Conservation (phyloP, 2,113 vertebrate genomes). For the Hemiscyllium ocellatum region DNA sequence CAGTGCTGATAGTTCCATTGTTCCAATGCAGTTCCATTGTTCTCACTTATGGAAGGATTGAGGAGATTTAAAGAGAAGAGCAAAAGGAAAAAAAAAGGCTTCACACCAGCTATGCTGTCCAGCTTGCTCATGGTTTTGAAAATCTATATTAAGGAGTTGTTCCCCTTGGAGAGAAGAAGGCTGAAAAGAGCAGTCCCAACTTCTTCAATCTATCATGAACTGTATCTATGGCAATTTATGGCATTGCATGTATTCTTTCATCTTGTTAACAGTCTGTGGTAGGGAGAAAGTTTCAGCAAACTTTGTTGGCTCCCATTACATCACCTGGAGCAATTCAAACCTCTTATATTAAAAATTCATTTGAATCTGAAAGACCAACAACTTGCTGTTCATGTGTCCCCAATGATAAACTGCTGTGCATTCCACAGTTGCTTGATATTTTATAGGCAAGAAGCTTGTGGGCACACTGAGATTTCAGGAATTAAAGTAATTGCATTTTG, state of each 20-base stretch:
- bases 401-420: background rate
- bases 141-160: too few species aligned
- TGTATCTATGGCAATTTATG: too few species aligned
- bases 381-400: background rate
- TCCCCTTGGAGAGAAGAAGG: too few species aligned
- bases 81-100: too few species aligned
- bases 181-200: too few species aligned
- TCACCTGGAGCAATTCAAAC: conserved; percentile 16
- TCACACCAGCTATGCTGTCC: too few species aligned
- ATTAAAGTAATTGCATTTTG: conserved; percentile 34
- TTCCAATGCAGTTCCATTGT: too few species aligned
- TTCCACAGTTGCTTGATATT: background rate
- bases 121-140: too few species aligned
- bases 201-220: too few species aligned
- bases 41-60: too few species aligned
- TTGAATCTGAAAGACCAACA: background rate
- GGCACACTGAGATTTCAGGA: background rate
- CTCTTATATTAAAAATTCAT: background rate
- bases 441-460: background rate
- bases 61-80: too few species aligned
- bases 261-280: background rate
- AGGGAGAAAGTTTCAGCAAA: background rate
- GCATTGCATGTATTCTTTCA: background rate
- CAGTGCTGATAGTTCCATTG: too few species aligned
- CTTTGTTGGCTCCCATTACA: background rate